These are phyloP conservation scores for Entomyzon cyanotis DNA, from an alignment of 2,113 vertebrate genomes.

Conservation along the genomic window DNA sequence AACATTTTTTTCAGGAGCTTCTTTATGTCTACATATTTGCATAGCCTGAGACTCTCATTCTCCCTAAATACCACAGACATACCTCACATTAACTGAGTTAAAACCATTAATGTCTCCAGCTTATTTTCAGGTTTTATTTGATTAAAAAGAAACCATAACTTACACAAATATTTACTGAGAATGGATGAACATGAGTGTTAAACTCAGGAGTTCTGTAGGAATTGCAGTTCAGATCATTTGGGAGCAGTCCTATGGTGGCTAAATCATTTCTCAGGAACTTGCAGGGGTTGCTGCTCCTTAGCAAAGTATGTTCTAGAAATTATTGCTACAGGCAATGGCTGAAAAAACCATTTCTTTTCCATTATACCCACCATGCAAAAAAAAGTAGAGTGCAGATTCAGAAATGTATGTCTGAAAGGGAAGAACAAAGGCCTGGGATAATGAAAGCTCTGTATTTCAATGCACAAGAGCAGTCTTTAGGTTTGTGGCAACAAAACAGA, in stretches of 20 bases:
- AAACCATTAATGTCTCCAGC: not conserved
- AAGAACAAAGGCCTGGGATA: not conserved
- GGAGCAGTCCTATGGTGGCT: not conserved
- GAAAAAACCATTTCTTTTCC: not conserved
- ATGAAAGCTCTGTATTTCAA: slow-evolving; percentile 19
- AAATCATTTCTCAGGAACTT: not conserved
- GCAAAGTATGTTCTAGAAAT: not conserved
- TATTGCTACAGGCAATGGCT: not conserved
- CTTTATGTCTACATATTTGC: not conserved
- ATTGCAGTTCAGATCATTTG: not conserved
- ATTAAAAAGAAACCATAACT: not conserved
- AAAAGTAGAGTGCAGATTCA: not conserved
- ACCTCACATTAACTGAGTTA: not conserved
- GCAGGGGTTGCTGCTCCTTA: not conserved
- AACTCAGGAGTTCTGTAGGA: not conserved
- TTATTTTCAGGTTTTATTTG: not conserved
- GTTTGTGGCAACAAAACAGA: not conserved
- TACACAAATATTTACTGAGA: not conserved
- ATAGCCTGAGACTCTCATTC: not conserved
- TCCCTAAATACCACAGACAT: not conserved
- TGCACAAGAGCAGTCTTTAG: not conserved
- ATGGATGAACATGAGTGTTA: rapidly evolving
- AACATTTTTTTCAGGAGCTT: not conserved
- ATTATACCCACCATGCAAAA: not conserved
- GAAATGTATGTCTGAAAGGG: not conserved